Conservation (phyloP, 2,113 vertebrate species). For the Dipodomys ordii region DNA sequence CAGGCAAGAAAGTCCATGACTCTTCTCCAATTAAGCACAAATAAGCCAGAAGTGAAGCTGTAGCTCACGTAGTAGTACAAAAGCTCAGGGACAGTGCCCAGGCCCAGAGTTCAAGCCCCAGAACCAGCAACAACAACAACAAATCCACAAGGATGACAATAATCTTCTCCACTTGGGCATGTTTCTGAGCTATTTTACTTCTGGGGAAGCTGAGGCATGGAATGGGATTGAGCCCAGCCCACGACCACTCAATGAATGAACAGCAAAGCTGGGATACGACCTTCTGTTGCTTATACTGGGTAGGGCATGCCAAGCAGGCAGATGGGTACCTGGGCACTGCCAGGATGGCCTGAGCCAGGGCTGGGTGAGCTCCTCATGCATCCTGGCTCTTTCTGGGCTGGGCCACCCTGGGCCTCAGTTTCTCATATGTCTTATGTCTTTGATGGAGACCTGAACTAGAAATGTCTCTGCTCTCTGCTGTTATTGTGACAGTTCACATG, state of each 20-base stretch:
- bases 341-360: not conserved
- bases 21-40: too few relatives aligned
- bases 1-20: too few relatives aligned
- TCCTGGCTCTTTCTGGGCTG: not conserved
- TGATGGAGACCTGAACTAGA: not conserved
- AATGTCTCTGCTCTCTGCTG: not conserved
- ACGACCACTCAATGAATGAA: not conserved
- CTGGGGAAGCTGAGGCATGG: not conserved
- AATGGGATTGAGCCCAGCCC: not conserved
- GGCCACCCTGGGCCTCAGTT: not conserved
- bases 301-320: not conserved
- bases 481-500: too few relatives aligned
- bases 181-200: conserved; percentile 8
- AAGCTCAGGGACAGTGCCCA: too few relatives aligned
- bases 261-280: not conserved
- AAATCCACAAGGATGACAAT: not conserved
- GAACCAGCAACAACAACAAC: too few relatives aligned
- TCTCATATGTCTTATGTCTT: not conserved
- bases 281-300: not conserved
- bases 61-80: too few relatives aligned
- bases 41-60: too few relatives aligned
- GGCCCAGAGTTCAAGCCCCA: too few relatives aligned
- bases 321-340: not conserved
- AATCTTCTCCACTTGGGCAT: not conserved
- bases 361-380: not conserved